Conservation (phyloP, 2,888 invertebrate species). For the Synergus laeviventris region DNA sequence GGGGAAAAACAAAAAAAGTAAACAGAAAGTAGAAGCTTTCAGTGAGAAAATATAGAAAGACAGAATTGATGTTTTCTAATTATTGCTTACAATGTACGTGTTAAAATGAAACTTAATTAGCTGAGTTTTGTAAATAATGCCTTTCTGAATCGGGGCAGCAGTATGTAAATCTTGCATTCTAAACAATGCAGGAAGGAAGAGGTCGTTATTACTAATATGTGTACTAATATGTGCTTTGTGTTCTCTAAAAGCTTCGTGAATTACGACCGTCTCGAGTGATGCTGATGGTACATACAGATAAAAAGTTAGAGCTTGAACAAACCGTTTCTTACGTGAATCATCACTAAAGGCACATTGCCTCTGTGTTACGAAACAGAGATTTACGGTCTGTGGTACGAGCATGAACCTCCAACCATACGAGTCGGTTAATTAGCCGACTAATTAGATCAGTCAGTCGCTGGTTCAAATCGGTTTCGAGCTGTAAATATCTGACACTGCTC, state of each 20-base stretch:
- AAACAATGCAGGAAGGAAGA: background rate
- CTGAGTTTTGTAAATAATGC: too few relatives aligned
- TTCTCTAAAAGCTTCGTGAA: background rate
- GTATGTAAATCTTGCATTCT: too few relatives aligned
- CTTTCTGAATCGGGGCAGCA: too few relatives aligned
- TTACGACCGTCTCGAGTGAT: slow-evolving; percentile 5
- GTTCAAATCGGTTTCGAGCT: slow-evolving; percentile 1
- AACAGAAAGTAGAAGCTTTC: too few relatives aligned
- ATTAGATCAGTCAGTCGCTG: slow-evolving; percentile 4
- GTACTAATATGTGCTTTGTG: background rate
- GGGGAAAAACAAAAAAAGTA: too few relatives aligned
- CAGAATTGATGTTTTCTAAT: too few relatives aligned
- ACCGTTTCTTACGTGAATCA: slow-evolving; percentile 7
- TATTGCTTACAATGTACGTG: too few relatives aligned
- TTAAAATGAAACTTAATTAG: too few relatives aligned
- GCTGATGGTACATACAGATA: background rate
- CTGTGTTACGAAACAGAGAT: background rate
- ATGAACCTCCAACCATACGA: background rate
- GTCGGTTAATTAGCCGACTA: slow-evolving; percentile 8
- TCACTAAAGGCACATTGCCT: slow-evolving; percentile 11
- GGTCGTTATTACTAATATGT: background rate
- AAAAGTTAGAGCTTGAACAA: background rate
- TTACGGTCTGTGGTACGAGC: background rate
- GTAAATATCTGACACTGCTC: background rate
- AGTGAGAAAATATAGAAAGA: too few relatives aligned